A percentile compares a stretch with the other conserved stretches of the same genome.
Evolutionary conservation across 2,113 vertebrate species (phyloP).

Genomic region (Phocoena phocoena): DNA sequence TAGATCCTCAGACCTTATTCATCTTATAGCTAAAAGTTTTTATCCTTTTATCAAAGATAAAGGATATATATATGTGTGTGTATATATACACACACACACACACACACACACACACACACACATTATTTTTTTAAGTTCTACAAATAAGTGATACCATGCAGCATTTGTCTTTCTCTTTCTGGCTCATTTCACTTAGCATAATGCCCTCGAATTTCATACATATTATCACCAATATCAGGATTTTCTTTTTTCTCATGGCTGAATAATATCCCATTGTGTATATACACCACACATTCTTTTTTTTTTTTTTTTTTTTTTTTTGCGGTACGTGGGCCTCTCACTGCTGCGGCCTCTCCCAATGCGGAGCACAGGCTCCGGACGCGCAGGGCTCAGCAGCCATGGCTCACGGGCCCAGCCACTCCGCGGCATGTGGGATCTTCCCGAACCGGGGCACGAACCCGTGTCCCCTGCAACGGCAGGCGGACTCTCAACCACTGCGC

Average conservation of each 20-base stretch:
- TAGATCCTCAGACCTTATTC: background rate
- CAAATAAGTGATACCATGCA: background rate
- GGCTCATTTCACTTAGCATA: background rate
- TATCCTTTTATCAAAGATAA: background rate
- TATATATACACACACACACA: fast-evolving
- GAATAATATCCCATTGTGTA: background rate
- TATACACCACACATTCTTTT: too few relatives aligned
- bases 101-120: fast-evolving
- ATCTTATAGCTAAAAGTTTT: background rate
- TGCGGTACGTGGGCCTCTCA: too few relatives aligned
- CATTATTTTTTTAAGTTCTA: background rate
- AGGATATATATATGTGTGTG: fast-evolving
- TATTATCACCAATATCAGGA: background rate
- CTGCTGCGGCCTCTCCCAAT: too few relatives aligned
- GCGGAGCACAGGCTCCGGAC: too few relatives aligned
- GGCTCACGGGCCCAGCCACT: too few relatives aligned
- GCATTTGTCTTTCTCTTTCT: background rate
- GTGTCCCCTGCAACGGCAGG: too few relatives aligned
- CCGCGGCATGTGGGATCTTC: too few relatives aligned
- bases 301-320: too few relatives aligned
- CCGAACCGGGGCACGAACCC: too few relatives aligned
- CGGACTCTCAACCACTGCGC: too few relatives aligned
- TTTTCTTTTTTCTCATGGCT: background rate
- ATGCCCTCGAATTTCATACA: background rate
- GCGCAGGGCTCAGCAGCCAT: too few relatives aligned